Evolutionary conservation across 2,797 vertebrate species (phyloP).

Genomic region (Sternarchorhynchus goeldii): DNA sequence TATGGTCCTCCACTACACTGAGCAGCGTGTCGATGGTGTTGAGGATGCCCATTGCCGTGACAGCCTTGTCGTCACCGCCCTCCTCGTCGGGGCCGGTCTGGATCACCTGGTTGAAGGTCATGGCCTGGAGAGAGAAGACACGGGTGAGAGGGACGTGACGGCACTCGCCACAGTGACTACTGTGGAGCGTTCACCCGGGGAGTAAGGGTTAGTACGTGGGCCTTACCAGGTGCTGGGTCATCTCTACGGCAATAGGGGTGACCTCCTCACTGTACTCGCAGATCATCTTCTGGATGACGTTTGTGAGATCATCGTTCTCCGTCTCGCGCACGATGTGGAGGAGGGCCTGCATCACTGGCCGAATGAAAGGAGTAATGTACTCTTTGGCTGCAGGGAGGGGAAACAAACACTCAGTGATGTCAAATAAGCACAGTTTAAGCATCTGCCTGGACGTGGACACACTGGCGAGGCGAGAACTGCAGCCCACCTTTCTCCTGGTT

Average conservation of each 20-base stretch:
- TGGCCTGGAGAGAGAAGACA: slow-evolving; percentile 78
- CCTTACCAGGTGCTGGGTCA: slow-evolving; percentile 98
- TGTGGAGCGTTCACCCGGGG: neutral
- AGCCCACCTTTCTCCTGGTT: slow-evolving; percentile 96
- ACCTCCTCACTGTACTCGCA: slow-evolving; percentile 99
- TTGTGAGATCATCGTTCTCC: slow-evolving; percentile 98
- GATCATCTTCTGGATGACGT: slow-evolving; percentile 99
- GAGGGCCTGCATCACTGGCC: slow-evolving; percentile 98
- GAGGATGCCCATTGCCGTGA: slow-evolving; percentile 98
- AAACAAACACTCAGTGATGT: neutral
- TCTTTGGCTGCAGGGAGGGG: slow-evolving; percentile 85
- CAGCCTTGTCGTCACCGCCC: slow-evolving; percentile 97
- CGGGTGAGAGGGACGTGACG: neutral
- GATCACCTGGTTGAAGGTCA: slow-evolving; percentile 99
- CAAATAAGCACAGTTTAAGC: neutral
- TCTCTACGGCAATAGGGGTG: slow-evolving; percentile 98
- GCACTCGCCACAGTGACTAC: neutral
- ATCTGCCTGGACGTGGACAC: too few species aligned
- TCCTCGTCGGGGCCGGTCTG: slow-evolving; percentile 98
- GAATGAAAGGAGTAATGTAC: slow-evolving; percentile 94
- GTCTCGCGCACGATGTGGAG: slow-evolving; percentile 98
- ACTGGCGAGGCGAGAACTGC: too few species aligned
- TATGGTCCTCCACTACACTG: slow-evolving; percentile 99
- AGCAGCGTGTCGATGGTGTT: slow-evolving; percentile 98
- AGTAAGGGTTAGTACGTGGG: slow-evolving; percentile 6